These are phyloP conservation scores for Temnothorax curvispinosus DNA, from an alignment of 1,140 invertebrate species.

Conservation along the genomic window DNA sequence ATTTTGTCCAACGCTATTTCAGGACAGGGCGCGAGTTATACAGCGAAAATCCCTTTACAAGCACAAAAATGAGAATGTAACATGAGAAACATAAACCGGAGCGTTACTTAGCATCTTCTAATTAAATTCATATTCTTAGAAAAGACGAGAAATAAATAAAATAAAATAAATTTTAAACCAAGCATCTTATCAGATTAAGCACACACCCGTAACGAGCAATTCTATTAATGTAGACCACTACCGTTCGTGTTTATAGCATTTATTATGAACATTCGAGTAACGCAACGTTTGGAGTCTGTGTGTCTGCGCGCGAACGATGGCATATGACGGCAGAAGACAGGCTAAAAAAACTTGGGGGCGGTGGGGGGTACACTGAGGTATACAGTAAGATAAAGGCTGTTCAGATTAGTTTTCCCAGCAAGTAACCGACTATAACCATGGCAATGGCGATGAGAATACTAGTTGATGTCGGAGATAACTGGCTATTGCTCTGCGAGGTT, in stretches of 20 bases:
- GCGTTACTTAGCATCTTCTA: constrained; percentile 40
- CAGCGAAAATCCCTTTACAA: constrained; percentile 59
- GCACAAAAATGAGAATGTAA: constrained; percentile 27
- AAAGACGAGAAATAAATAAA: constrained; percentile 20
- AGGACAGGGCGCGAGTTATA: constrained; percentile 50
- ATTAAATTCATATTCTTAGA: constrained; percentile 7
- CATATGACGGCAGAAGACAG: constrained; percentile 78
- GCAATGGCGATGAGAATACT: constrained; percentile 80
- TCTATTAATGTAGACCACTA: constrained; percentile 73
- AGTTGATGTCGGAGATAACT: constrained; percentile 72
- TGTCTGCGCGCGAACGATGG: constrained; percentile 67
- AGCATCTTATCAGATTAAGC: constrained; percentile 63
- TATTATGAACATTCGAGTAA: constrained; percentile 74
- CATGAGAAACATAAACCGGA: constrained; percentile 23
- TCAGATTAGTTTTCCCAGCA: constrained; percentile 85
- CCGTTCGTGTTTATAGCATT: constrained; percentile 72
- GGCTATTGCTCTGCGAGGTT: constrained; percentile 77
- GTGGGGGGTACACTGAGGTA: constrained; percentile 77
- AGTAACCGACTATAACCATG: constrained; percentile 83
- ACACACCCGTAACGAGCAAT: constrained; percentile 68
- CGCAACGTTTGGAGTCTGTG: constrained; percentile 67
- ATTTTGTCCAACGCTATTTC: constrained; percentile 52
- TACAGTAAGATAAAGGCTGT: constrained; percentile 76
- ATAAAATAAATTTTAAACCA: constrained; percentile 26
- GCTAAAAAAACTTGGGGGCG: constrained; percentile 80